A percentile compares a stretch with the other conserved stretches of the same genome.
Conservation (phyloP, 2,888 invertebrate species). For the Brachyptera putata region DNA sequence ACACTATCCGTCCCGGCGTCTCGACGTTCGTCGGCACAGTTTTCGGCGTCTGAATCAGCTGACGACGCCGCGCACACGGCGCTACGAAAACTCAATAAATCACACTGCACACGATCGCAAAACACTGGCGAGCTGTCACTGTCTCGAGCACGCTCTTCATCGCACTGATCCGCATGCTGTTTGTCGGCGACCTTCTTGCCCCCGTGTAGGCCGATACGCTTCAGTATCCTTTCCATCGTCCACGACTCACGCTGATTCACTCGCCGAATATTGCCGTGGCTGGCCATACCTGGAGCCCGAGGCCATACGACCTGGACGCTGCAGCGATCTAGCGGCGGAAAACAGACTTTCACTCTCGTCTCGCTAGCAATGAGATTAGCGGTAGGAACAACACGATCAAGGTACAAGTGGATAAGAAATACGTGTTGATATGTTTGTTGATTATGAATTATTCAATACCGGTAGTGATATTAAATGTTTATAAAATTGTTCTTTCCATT, state of each 20-base stretch:
- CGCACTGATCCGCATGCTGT: conserved; percentile 37
- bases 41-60: conserved; percentile 17
- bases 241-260: too few species aligned
- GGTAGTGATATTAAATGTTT: too few species aligned
- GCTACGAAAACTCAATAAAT: conserved; percentile 31
- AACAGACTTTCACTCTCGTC: too few species aligned
- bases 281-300: conserved; percentile 56
- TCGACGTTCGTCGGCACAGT: conserved; percentile 12
- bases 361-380: too few species aligned
- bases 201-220: conserved; percentile 36
- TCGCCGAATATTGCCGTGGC: too few species aligned
- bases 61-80: conserved; percentile 29
- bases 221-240: conserved; percentile 42
- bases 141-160: too few species aligned
- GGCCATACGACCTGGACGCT: conserved; percentile 55
- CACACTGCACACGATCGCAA: conserved; percentile 31
- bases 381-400: too few species aligned
- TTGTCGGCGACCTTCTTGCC: conserved; percentile 29
- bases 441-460: too few species aligned
- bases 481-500: too few species aligned
- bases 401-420: too few species aligned
- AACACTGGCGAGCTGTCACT: conserved; percentile 34
- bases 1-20: conserved; percentile 27
- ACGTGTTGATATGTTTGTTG: too few species aligned
- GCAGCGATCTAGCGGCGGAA: conserved; percentile 39